phyloP scores from a whole-genome alignment of 2,888 invertebrate genomes.

The Drosophila niveifrons region DNA sequence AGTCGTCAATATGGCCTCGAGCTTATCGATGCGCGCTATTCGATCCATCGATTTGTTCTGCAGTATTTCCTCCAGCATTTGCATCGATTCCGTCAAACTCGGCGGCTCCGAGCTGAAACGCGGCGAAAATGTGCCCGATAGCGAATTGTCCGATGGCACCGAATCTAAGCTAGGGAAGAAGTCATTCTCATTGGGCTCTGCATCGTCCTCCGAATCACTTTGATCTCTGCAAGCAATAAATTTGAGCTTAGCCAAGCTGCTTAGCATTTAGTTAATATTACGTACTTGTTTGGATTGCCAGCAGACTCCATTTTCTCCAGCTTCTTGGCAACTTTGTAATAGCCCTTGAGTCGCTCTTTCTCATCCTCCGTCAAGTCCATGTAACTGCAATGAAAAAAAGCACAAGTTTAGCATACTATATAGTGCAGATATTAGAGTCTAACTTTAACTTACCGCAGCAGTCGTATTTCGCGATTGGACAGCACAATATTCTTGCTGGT shows the following conservation, averaged over 20 bases:
- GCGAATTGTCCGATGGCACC: conserved; percentile 90
- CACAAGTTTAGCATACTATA: neutral
- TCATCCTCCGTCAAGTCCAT: conserved; percentile 96
- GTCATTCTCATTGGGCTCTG: conserved; percentile 90
- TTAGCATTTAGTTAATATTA: neutral
- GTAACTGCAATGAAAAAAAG: conserved; percentile 87
- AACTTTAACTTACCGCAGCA: conserved; percentile 87
- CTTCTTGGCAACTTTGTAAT: conserved; percentile 96
- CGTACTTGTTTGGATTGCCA: conserved; percentile 88
- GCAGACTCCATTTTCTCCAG: conserved; percentile 94
- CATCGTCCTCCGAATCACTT: conserved; percentile 91
- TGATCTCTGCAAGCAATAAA: conserved; percentile 86
- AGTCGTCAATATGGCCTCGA: conserved; percentile 94
- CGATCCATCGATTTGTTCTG: conserved; percentile 93
- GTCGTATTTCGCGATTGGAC: conserved; percentile 95
- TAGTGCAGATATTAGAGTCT: neutral
- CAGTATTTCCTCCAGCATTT: conserved; percentile 93
- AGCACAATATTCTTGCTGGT: conserved; percentile 94
- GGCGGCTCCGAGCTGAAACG: conserved; percentile 91
- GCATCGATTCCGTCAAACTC: conserved; percentile 95
- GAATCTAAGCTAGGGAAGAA: conserved; percentile 92
- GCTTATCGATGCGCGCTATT: conserved; percentile 93
- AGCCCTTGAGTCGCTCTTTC: conserved; percentile 95
- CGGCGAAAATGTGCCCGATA: conserved; percentile 89
- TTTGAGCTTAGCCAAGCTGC: neutral